phyloP scores from a whole-genome alignment of 2,797 vertebrate species.

The Mormyrops attenuatus region DNA sequence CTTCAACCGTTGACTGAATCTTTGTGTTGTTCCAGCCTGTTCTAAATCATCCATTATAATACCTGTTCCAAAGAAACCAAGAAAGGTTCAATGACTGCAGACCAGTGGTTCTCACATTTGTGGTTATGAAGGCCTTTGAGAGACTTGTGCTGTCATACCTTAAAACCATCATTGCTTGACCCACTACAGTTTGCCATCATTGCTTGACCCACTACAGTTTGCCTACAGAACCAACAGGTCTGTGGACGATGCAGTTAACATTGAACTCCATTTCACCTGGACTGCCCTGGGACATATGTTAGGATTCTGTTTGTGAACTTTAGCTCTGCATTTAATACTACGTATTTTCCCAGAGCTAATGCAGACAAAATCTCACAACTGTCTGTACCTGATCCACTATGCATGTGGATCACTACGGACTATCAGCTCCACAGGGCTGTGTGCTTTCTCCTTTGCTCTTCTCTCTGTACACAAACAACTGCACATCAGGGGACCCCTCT shows the following conservation, averaged over 20 bases:
- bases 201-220: neutral
- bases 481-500: neutral
- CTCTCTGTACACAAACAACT: neutral
- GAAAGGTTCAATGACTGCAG: neutral
- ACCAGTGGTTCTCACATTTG: too few relatives aligned
- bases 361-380: too few relatives aligned
- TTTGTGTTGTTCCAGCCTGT: neutral
- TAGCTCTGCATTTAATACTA: too few relatives aligned
- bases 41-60: neutral
- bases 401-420: neutral
- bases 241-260: too few relatives aligned
- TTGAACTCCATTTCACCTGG: too few relatives aligned
- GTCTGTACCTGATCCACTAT: too few relatives aligned
- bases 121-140: neutral
- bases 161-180: neutral
- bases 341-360: too few relatives aligned
- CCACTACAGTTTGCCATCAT: neutral
- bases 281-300: neutral
- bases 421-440: neutral
- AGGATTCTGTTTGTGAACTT: neutral
- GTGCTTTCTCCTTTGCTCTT: neutral
- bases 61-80: neutral
- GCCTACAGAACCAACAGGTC: too few relatives aligned
- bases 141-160: neutral
- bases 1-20: neutral